Conservation (phyloP, 2,113 vertebrate genomes). For the Cephalophus harveyi region DNA sequence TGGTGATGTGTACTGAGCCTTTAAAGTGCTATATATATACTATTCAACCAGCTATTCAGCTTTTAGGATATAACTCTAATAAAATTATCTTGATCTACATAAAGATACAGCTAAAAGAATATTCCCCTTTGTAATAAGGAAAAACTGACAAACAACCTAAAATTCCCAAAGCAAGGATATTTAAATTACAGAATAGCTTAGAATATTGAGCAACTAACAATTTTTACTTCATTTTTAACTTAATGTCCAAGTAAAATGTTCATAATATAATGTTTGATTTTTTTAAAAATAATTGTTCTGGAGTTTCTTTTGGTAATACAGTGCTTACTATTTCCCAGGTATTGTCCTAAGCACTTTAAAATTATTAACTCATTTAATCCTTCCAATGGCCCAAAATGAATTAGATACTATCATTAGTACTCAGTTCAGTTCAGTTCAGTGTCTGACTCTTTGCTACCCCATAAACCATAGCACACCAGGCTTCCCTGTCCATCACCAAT, state of each 20-base stretch:
- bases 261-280: neutral
- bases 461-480: neutral
- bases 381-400: neutral
- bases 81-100: neutral
- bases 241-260: conserved; percentile 5
- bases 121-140: neutral
- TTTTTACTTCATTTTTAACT: neutral
- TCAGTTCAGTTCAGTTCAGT: neutral
- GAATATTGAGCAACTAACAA: neutral
- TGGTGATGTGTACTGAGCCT: neutral
- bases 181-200: neutral
- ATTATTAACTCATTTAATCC: conserved; percentile 5
- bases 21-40: neutral
- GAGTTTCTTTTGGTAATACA: neutral
- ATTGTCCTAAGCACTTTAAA: conserved; percentile 17
- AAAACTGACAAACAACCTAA: neutral
- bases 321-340: neutral
- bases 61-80: neutral
- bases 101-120: neutral
- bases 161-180: neutral
- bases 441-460: neutral
- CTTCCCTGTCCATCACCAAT: neutral
- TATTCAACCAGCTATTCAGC: neutral
- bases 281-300: neutral
- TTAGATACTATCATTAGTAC: neutral